phyloP scores from a whole-genome alignment of 2,797 vertebrate species.

The Thalassophryne amazonica region DNA sequence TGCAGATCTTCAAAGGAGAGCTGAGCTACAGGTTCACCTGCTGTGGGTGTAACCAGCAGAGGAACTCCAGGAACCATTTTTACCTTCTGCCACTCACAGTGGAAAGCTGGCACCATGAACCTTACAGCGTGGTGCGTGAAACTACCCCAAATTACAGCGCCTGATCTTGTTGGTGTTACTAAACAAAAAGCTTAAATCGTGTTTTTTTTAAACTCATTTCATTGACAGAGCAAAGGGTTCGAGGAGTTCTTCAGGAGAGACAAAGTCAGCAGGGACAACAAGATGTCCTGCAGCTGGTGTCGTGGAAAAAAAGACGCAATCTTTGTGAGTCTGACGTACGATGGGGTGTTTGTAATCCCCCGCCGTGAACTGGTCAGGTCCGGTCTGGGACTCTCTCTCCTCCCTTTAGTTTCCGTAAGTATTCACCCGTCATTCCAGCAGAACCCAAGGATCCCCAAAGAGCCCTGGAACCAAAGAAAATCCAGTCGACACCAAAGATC shows the following conservation, averaged over 20 bases:
- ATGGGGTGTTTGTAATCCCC: too few relatives aligned
- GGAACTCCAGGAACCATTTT: constrained; percentile 22
- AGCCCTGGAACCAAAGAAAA: too few relatives aligned
- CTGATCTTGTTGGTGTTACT: too few relatives aligned
- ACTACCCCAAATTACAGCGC: not conserved
- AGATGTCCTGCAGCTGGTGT: constrained; percentile 66
- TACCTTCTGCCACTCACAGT: constrained; percentile 63
- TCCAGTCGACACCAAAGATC: too few relatives aligned
- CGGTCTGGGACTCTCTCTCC: too few relatives aligned
- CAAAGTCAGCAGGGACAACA: constrained; percentile 50
- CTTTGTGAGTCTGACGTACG: constrained; percentile 45
- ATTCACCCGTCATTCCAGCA: too few relatives aligned
- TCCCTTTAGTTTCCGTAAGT: too few relatives aligned
- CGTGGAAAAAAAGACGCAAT: constrained; percentile 50
- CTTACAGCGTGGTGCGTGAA: constrained; percentile 52
- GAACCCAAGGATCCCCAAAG: too few relatives aligned
- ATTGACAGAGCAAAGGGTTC: constrained; percentile 42
- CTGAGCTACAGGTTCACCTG: constrained; percentile 55
- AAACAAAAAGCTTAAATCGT: too few relatives aligned
- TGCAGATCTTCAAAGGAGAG: constrained; percentile 64
- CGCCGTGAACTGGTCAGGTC: too few relatives aligned
- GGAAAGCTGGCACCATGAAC: not conserved
- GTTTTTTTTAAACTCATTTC: not conserved
- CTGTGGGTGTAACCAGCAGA: not conserved
- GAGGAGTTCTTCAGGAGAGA: constrained; percentile 47